These are phyloP conservation scores for Botia kubotai DNA, from an alignment of 2,797 vertebrate genomes.

Conservation along the genomic window DNA sequence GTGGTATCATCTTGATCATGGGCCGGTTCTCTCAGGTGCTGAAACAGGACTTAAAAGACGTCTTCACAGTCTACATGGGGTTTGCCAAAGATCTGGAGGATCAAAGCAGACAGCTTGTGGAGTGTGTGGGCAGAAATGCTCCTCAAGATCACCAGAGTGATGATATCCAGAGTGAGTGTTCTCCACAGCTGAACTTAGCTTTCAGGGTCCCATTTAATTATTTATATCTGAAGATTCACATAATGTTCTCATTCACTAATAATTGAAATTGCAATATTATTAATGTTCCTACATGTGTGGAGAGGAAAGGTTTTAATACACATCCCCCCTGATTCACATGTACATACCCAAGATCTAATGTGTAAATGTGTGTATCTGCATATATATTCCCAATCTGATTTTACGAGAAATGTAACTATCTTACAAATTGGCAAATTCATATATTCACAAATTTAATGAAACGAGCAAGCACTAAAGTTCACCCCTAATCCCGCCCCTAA, in stretches of 20 bases:
- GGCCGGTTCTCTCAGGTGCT: slow-evolving; percentile 70
- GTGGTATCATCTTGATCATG: background rate
- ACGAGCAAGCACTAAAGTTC: too few relatives aligned
- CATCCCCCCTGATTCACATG: too few relatives aligned
- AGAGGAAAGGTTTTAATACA: too few relatives aligned
- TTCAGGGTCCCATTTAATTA: background rate
- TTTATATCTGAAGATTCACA: background rate
- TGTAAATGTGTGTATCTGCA: too few relatives aligned
- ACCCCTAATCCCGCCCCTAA: too few relatives aligned
- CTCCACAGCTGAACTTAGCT: background rate
- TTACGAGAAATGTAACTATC: too few relatives aligned
- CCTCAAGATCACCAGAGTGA: slow-evolving; percentile 64
- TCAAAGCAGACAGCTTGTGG: slow-evolving; percentile 72
- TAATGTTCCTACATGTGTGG: too few relatives aligned
- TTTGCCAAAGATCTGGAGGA: slow-evolving; percentile 75
- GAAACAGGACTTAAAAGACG: slow-evolving; percentile 76
- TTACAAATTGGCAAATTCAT: too few relatives aligned
- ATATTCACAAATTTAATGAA: too few relatives aligned
- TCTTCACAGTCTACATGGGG: slow-evolving; percentile 71
- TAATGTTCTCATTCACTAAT: background rate
- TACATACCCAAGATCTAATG: too few relatives aligned
- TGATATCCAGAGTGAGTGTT: slow-evolving; percentile 75
- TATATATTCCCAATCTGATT: too few relatives aligned
- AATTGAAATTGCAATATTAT: too few relatives aligned
- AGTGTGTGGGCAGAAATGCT: slow-evolving; percentile 64